phyloP scores from a whole-genome alignment of 2,113 vertebrate species.

The Anolis sagrei region DNA sequence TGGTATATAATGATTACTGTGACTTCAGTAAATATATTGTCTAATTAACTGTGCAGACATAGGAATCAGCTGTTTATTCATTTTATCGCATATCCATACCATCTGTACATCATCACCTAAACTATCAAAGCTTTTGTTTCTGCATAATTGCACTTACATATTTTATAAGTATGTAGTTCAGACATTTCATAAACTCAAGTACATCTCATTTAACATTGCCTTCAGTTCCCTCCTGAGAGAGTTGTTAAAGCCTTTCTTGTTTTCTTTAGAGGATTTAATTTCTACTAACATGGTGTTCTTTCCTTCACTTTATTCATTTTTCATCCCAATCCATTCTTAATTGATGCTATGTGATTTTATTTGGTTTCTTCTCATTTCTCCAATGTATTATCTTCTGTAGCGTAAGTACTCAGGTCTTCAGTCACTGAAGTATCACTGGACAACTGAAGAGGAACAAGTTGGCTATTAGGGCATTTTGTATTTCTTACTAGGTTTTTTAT shows the following conservation, averaged over 20 bases:
- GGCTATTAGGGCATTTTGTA: background rate
- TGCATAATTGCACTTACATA: background rate
- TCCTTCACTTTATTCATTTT: background rate
- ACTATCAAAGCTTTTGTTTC: slow-evolving; percentile 8
- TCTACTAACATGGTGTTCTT: background rate
- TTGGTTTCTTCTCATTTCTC: background rate
- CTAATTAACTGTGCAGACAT: background rate
- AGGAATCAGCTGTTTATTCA: background rate
- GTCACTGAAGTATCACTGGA: background rate
- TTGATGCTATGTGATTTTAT: slow-evolving; percentile 5
- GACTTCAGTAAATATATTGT: background rate
- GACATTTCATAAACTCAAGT: background rate
- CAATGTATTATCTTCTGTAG: background rate
- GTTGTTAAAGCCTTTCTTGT: background rate
- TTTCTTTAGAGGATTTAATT: slow-evolving; percentile 6
- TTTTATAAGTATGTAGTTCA: background rate
- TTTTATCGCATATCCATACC: background rate
- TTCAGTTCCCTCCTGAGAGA: background rate
- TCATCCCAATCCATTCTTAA: background rate
- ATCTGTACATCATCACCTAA: background rate
- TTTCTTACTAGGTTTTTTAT: background rate
- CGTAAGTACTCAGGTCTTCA: background rate
- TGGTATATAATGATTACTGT: background rate
- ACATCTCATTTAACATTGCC: background rate
- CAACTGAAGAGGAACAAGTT: background rate